Base-by-base conservation (phyloP, 1,140 invertebrate species). In the Choristoneura fumiferana region DNA sequence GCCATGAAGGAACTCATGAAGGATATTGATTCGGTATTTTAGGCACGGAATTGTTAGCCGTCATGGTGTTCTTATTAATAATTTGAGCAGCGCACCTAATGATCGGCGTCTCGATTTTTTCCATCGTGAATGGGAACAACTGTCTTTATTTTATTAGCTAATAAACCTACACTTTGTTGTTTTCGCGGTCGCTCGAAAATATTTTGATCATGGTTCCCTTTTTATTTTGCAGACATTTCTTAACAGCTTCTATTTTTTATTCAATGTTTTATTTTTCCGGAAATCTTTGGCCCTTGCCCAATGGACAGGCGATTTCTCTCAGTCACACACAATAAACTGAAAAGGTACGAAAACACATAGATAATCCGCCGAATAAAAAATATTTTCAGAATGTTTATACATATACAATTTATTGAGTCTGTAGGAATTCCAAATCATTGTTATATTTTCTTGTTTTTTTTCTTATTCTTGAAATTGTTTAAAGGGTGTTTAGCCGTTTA, bases 11-110 rank as follows among this genome's bases (percentile, higher is more conserved):
- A 49, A 49, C 9, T 22, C 6, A 4, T 43, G n/a, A 40, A 43
- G 18, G 18, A 49, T 49, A 49, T 49, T 49, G 43, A 49, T 49
- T 12, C 18, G 18, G 17, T 49, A 49, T 49, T 49, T 49, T 49
- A 29, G 22, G 43, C 22, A 29, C n/a, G 43, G 29, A n/a, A 49
- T 49, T 49, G 43, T 22, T 33, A 15, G 22, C 22, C n/a, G 40
- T 49, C 22, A 49, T 49, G 43, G 18, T 49, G 18, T 10, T n/a
- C n/a, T 18, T 49, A 29, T 49, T 49, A 29, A 49, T 49, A 49
- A 49, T 49, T 49, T 12, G 10, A 17, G 22, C 18, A 14, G 10
- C 43, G 22, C 18, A 14, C 10, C 22, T 49, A 12, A 49, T 49
- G 43, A 49, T 45, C 22, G 22, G 40, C 22, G 10, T 49, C 17